Evolutionary conservation across 2,888 invertebrate species (phyloP), one percentile per base, ranked within the genome.

Genomic region (Neoitamus cyanurus): DNA sequence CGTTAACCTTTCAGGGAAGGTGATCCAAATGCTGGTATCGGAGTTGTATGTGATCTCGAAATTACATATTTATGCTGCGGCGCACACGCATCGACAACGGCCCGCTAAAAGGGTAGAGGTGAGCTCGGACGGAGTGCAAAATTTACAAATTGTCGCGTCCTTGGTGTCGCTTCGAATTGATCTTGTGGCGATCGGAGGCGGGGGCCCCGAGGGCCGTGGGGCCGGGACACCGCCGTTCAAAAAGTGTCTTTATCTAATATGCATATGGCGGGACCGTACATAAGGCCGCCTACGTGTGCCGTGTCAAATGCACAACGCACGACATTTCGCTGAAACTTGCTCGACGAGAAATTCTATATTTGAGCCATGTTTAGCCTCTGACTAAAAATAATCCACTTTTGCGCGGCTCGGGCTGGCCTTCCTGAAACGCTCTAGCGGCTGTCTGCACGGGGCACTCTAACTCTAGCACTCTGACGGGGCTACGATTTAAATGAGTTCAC

Each of bases 261-360:
- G 48, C 48, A 78, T 48, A 58, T 58, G 78, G 78, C n/a, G 6
- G 15, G n/a, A 31, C 30, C 68, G 37, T 82, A 83, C 48, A 82
- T 69, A 48, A 83, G 85, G 86, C 87, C 87, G 87, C 87, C 87
- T 87, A 87, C 87, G 87, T 87, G 86, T 83, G 83, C 85, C 87
- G 84, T 85, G 87, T 87, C 87, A 87, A 87, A 69, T 84, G 28
- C 84, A 84, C 80, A 80, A 72, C 84, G 85, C 86, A 87, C 87
- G 86, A 87, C 87, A 87, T 87, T 87, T 87, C 84, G 86, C 83
- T 84, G 37, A 87, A 87, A 87, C 87, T 87, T 87, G 87, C 86
- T 86, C 86, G 86, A 87, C 87, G 85, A 87, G 87, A 87, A 86
- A 87, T 87, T 87, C 86, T 87, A 87, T 87, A 87, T 86, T 85